phyloP scores from a whole-genome alignment of 2,888 invertebrate species.

The Macaria notata region DNA sequence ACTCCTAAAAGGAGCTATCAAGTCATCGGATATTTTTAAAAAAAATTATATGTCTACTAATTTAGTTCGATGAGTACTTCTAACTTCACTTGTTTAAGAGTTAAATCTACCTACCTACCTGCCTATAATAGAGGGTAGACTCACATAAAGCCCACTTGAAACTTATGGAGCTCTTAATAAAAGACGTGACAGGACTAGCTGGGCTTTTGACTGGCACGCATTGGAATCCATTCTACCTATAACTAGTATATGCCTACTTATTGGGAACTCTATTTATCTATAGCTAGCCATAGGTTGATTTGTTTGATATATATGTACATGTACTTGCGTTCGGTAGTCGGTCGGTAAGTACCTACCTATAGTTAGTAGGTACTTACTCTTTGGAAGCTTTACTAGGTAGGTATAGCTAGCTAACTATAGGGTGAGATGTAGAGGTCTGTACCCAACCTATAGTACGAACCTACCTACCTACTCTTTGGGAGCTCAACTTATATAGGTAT shows the following conservation, averaged over 20 bases:
- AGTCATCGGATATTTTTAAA: too few relatives aligned
- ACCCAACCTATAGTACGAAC: too few relatives aligned
- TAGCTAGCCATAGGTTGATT: constrained; percentile 1
- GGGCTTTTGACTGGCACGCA: constrained; percentile 21
- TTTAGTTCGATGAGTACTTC: too few relatives aligned
- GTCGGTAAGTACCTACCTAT: too few relatives aligned
- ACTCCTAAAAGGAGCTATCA: too few relatives aligned
- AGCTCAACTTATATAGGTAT: too few relatives aligned
- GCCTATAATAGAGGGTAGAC: constrained; percentile 4
- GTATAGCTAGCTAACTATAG: neutral
- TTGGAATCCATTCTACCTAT: constrained; percentile 19
- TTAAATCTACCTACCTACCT: neutral
- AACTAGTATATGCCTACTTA: neutral
- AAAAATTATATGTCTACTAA: too few relatives aligned
- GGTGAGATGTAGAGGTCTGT: too few relatives aligned
- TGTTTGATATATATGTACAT: too few relatives aligned
- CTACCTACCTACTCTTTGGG: too few relatives aligned
- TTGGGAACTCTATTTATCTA: constrained; percentile 5
- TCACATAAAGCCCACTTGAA: constrained; percentile 22
- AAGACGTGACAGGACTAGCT: constrained; percentile 23
- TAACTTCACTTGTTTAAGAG: neutral
- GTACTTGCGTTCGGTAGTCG: too few relatives aligned
- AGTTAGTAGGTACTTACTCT: too few relatives aligned
- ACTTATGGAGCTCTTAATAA: constrained; percentile 25
- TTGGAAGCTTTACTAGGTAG: neutral